Evolutionary conservation across 2,797 vertebrate species (phyloP).

Genomic region (Tangara arthus): DNA sequence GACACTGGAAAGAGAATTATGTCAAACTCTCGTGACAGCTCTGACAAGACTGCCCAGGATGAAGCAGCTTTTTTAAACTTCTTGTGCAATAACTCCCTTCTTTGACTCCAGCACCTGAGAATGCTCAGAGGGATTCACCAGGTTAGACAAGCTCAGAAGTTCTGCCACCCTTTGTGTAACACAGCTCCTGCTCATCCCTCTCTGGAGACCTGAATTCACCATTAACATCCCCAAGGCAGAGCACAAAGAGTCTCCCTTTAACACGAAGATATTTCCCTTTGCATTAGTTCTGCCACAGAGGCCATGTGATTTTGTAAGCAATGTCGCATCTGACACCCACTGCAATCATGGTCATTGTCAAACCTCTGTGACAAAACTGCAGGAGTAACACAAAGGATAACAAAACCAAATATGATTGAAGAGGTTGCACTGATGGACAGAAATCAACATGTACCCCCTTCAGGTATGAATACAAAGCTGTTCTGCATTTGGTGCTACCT

Average conservation of each 20-base stretch:
- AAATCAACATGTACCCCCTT: background rate
- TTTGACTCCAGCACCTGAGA: background rate
- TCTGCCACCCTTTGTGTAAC: background rate
- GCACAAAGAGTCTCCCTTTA: background rate
- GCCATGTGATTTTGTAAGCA: accelerated
- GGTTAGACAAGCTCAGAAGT: background rate
- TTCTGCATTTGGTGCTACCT: background rate
- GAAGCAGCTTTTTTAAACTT: background rate
- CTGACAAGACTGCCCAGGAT: background rate
- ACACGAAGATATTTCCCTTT: background rate
- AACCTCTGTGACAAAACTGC: background rate
- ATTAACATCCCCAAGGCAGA: accelerated
- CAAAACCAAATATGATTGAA: background rate
- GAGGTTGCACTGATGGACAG: background rate
- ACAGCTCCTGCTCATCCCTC: background rate
- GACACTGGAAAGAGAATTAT: background rate
- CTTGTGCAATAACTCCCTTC: background rate
- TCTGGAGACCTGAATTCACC: background rate
- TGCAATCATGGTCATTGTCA: background rate
- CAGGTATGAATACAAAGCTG: accelerated
- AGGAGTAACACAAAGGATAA: background rate
- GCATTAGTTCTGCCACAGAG: background rate
- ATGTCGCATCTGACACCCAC: background rate
- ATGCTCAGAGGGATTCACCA: background rate
- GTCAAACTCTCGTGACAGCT: background rate